Evolutionary conservation across 2,113 vertebrate species (phyloP).

Genomic region (Hippopotamus amphibius): DNA sequence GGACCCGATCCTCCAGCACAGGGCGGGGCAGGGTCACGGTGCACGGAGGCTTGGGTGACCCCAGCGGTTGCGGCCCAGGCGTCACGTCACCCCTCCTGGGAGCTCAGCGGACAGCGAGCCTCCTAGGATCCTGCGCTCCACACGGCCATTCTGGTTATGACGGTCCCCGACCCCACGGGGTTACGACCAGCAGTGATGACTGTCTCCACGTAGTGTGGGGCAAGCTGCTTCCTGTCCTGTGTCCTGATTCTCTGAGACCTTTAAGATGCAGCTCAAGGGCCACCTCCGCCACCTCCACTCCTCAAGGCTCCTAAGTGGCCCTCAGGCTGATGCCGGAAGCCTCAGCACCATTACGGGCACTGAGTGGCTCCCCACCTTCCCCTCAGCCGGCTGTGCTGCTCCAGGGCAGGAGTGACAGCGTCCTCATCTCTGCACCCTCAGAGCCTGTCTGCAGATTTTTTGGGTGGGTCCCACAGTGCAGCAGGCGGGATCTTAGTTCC

Average conservation of each 20-base stretch:
- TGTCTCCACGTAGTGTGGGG: background rate
- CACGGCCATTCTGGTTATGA: background rate
- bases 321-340: background rate
- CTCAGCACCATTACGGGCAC: too few species aligned
- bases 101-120: background rate
- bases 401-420: too few species aligned
- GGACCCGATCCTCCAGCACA: background rate
- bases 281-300: background rate
- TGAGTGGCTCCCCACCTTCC: background rate
- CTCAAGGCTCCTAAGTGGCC: background rate
- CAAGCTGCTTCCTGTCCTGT: background rate
- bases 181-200: background rate
- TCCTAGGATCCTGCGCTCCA: background rate
- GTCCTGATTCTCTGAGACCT: too few species aligned
- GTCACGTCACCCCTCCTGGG: too few species aligned
- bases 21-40: background rate
- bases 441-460: background rate
- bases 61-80: background rate
- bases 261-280: background rate
- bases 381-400: background rate
- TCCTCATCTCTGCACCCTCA: background rate
- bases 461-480: too few species aligned
- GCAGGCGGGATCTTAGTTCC: too few species aligned
- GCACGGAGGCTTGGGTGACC: background rate
- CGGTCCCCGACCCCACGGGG: rapidly evolving